These are phyloP conservation scores for Sinhomidia bicolor DNA, from an alignment of 2,888 invertebrate species.

Conservation along the genomic window DNA sequence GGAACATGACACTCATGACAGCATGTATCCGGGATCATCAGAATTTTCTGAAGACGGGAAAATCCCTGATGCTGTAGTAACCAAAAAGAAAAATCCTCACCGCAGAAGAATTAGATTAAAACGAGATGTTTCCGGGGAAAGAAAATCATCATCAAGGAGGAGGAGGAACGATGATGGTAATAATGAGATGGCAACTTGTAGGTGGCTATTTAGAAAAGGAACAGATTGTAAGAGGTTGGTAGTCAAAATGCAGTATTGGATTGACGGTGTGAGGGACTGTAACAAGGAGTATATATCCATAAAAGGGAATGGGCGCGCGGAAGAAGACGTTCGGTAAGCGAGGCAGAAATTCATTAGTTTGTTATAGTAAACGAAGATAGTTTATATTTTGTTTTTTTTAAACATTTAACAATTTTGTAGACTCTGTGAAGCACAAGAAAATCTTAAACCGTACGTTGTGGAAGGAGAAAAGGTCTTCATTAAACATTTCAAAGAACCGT, in stretches of 20 bases:
- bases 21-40: background rate
- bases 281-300: constrained; percentile 5
- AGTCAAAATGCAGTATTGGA: constrained; percentile 13
- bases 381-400: background rate
- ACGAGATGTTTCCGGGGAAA: background rate
- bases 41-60: background rate
- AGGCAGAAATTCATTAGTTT: background rate
- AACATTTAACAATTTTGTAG: background rate
- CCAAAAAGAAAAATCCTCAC: background rate
- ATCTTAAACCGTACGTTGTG: background rate
- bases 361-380: background rate
- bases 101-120: background rate
- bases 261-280: constrained; percentile 31
- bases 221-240: constrained; percentile 2
- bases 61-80: background rate
- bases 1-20: too few relatives aligned
- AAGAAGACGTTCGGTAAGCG: background rate
- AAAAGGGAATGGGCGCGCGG: background rate
- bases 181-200: background rate
- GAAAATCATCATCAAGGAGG: background rate
- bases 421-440: background rate
- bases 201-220: constrained; percentile 10
- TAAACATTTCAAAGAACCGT: background rate
- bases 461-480: background rate
- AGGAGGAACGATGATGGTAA: background rate